These are phyloP conservation scores for Sebastes iracundus DNA, from an alignment of 2,797 vertebrate species.

Conservation along the genomic window DNA sequence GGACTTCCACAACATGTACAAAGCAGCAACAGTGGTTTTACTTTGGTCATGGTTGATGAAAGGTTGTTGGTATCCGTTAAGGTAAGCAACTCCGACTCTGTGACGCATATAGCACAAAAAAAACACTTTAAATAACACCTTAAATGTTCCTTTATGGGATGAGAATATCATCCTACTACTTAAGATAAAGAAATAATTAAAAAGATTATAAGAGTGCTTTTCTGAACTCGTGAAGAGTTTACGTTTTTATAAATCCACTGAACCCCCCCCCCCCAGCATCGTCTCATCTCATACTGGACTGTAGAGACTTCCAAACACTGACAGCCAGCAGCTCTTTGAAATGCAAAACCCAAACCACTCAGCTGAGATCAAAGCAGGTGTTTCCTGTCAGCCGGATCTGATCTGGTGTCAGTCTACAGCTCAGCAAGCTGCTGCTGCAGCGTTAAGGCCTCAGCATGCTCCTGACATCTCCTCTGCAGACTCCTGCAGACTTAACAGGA, in stretches of 20 bases:
- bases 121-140: not conserved
- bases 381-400: constrained; percentile 43
- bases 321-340: constrained; percentile 49
- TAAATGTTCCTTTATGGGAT: not conserved
- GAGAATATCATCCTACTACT: not conserved
- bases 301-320: not conserved
- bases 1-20: too few species aligned
- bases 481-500: not conserved
- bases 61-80: too few species aligned
- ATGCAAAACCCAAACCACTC: constrained; percentile 26
- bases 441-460: not conserved
- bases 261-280: not conserved
- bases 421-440: constrained; percentile 13
- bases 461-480: not conserved
- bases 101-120: too few species aligned
- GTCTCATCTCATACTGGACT: constrained; percentile 30
- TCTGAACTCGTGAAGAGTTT: not conserved
- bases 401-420: constrained; percentile 39
- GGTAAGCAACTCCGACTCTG: too few species aligned
- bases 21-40: too few species aligned
- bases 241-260: not conserved
- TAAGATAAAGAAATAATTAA: not conserved
- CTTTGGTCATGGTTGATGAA: too few species aligned
- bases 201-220: not conserved
- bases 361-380: constrained; percentile 55